Conservation (phyloP, 2,888 invertebrate genomes). For the Torymus aiolomorphi region DNA sequence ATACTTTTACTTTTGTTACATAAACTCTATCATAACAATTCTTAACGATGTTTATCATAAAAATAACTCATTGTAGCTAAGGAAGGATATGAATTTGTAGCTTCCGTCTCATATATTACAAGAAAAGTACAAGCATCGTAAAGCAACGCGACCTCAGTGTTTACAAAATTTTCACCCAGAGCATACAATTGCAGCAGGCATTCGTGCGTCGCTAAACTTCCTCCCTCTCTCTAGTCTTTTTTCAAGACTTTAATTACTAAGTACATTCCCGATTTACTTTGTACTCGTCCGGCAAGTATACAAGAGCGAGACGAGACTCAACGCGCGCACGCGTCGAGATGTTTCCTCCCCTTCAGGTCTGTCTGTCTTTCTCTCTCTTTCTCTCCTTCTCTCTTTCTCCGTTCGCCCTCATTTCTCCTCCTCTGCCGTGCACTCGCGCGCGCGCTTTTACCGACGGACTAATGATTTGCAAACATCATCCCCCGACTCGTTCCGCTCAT, state of each 20-base stretch:
- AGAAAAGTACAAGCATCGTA: too few species aligned
- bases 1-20: too few species aligned
- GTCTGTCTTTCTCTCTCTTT: slow-evolving; percentile 22
- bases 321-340: slow-evolving; percentile 16
- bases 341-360: slow-evolving; percentile 20
- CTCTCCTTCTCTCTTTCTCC: slow-evolving; percentile 34
- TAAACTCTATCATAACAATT: too few species aligned
- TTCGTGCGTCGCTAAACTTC: slow-evolving; percentile 10
- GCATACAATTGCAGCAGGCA: slow-evolving; percentile 4
- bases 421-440: slow-evolving; percentile 13
- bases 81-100: too few species aligned
- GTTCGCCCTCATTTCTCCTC: slow-evolving; percentile 37
- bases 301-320: slow-evolving; percentile 36
- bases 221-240: slow-evolving; percentile 3
- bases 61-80: too few species aligned
- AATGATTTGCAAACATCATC: slow-evolving; percentile 74
- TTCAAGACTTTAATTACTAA: slow-evolving; percentile 55
- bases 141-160: too few species aligned
- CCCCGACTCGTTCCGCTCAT: slow-evolving; percentile 66
- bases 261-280: slow-evolving; percentile 59
- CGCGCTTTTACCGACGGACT: slow-evolving; percentile 65
- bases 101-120: too few species aligned
- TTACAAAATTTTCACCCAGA: neutral
- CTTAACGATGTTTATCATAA: too few species aligned
- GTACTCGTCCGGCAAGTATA: slow-evolving; percentile 39